phyloP scores from a whole-genome alignment of 1,140 invertebrate genomes.

The Leptopilina boulardi region DNA sequence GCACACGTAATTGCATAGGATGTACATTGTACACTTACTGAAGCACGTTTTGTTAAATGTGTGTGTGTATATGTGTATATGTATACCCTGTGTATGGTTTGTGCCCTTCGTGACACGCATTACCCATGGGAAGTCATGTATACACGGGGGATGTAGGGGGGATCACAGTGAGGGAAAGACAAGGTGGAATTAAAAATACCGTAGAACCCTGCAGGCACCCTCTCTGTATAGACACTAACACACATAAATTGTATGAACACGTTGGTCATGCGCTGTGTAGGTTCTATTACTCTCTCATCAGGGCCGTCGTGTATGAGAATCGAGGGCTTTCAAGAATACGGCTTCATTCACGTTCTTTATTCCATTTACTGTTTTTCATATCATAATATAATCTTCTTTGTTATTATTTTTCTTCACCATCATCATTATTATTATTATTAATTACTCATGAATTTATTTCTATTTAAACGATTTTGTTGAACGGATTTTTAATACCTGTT shows the following conservation, averaged over 20 bases:
- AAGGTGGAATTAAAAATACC: slow-evolving; percentile 65
- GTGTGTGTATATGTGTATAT: slow-evolving; percentile 37
- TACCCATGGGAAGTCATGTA: slow-evolving; percentile 56
- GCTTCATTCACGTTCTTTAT: neutral
- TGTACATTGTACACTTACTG: neutral
- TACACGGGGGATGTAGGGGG: slow-evolving; percentile 46
- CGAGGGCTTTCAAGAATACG: slow-evolving; percentile 22
- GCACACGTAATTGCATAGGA: slow-evolving; percentile 40
- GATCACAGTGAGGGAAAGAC: slow-evolving; percentile 46
- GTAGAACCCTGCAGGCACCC: slow-evolving; percentile 51
- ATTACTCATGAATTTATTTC: too few relatives aligned
- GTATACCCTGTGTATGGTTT: slow-evolving; percentile 30
- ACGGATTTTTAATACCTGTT: too few relatives aligned
- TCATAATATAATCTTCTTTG: neutral
- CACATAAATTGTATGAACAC: neutral
- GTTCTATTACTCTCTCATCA: slow-evolving; percentile 44
- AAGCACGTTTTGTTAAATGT: slow-evolving; percentile 4
- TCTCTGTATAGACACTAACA: neutral
- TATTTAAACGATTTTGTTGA: too few relatives aligned
- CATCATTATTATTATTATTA: too few relatives aligned
- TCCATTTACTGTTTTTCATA: neutral
- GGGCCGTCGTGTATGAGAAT: slow-evolving; percentile 52
- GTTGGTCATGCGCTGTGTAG: slow-evolving; percentile 20
- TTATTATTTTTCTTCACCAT: too few relatives aligned
- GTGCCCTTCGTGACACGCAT: slow-evolving; percentile 59